These are phyloP conservation scores for Drosophila kepulauana DNA, from an alignment of 1,140 invertebrate genomes.

Conservation along the genomic window DNA sequence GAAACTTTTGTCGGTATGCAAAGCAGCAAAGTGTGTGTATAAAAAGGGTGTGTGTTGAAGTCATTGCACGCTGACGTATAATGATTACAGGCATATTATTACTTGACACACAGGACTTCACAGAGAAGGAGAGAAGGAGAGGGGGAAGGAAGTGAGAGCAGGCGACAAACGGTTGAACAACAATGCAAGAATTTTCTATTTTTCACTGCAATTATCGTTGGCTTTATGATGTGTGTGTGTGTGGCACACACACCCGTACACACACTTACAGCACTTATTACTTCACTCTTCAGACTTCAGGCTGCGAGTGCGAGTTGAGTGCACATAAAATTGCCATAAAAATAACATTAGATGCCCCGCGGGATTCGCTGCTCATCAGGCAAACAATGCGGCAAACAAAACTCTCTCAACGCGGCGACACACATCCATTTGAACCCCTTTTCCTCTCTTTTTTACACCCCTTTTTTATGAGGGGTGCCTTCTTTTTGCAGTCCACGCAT, in stretches of 20 bases:
- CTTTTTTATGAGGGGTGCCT: no score
- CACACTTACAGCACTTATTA: constrained; percentile 34
- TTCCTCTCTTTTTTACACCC: not conserved
- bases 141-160: not conserved
- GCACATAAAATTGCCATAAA: constrained; percentile 56
- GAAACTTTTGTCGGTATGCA: constrained; percentile 24
- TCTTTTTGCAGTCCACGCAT: constrained; percentile 1
- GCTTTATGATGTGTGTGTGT: constrained; percentile 49
- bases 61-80: constrained; percentile 61
- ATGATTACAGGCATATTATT: constrained; percentile 63
- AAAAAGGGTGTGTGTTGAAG: constrained; percentile 15
- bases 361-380: constrained; percentile 45
- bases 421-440: constrained; percentile 27
- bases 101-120: constrained; percentile 47
- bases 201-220: constrained; percentile 54
- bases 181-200: constrained; percentile 49
- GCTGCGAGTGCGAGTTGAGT: not conserved
- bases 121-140: constrained; percentile 4
- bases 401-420: constrained; percentile 19
- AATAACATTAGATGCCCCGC: constrained; percentile 59
- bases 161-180: constrained; percentile 12
- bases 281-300: constrained; percentile 4
- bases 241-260: constrained; percentile 5
- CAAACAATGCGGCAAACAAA: constrained; percentile 44
- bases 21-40: constrained; percentile 8